These are phyloP conservation scores for Tetramorium bicarinatum DNA, from an alignment of 2,888 invertebrate genomes.

Conservation along the genomic window DNA sequence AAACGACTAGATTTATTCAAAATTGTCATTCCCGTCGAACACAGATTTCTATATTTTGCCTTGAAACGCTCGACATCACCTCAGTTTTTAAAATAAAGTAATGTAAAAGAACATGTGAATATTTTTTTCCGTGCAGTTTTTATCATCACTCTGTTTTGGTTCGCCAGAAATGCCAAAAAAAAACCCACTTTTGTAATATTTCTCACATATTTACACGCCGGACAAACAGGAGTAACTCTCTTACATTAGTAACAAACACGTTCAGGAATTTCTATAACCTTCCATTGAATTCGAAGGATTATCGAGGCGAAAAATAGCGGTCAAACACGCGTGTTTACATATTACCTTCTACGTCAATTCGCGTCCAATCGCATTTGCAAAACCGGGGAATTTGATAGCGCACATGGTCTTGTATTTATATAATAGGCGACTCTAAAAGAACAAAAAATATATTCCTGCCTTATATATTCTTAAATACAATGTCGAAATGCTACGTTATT, in stretches of 20 bases:
- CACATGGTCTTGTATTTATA: conserved; percentile 55
- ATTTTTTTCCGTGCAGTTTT: not conserved
- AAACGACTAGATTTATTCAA: not conserved
- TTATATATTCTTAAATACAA: not conserved
- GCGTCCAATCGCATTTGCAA: too few species aligned
- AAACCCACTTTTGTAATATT: not conserved
- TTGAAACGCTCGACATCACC: not conserved
- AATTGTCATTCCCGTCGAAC: not conserved
- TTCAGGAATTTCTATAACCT: conserved; percentile 17
- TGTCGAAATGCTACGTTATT: not conserved
- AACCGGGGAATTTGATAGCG: conserved; percentile 51
- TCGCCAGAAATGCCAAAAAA: not conserved
- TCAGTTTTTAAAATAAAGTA: not conserved
- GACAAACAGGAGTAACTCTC: not conserved
- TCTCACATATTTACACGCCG: conserved; percentile 6
- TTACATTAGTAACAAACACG: not conserved
- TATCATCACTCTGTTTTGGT: not conserved
- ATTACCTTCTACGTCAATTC: not conserved
- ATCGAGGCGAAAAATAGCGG: not conserved
- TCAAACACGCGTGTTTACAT: conserved; percentile 33
- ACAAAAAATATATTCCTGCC: too few species aligned
- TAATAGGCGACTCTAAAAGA: not conserved
- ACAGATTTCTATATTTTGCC: not conserved
- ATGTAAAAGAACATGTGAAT: not conserved
- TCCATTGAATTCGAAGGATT: conserved; percentile 3